phyloP scores from a whole-genome alignment of 2,797 vertebrate genomes.

The Geotrypetes seraphini region DNA sequence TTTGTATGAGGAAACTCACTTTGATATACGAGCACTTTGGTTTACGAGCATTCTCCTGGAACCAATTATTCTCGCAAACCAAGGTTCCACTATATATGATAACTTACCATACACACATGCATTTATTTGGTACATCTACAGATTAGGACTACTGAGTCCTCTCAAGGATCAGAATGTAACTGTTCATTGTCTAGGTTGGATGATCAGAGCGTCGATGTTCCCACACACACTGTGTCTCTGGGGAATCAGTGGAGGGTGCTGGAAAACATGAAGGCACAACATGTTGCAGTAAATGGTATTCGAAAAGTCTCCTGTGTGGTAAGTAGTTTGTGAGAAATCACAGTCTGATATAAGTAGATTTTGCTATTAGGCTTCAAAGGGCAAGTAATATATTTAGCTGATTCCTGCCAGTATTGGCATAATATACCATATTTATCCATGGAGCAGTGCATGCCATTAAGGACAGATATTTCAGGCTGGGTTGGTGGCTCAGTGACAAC shows the following conservation, averaged over 20 bases:
- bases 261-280: slow-evolving; percentile 95
- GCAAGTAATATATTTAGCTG: neutral
- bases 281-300: slow-evolving; percentile 87
- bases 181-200: slow-evolving; percentile 60
- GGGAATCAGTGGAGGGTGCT: slow-evolving; percentile 87
- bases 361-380: neutral
- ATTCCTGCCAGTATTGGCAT: no score
- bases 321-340: slow-evolving; percentile 36
- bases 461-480: neutral
- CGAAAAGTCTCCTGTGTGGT: slow-evolving; percentile 96
- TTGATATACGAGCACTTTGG: no score
- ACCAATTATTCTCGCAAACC: no score
- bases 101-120: no score
- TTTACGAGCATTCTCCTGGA: no score
- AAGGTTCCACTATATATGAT: no score
- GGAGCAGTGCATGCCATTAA: neutral
- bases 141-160: no score
- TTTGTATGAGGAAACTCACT: no score
- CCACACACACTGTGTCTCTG: slow-evolving; percentile 57
- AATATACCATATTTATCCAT: no score
- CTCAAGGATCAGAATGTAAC: no score
- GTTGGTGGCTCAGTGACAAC: neutral
- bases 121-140: no score
- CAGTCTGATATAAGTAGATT: neutral
- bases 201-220: slow-evolving; percentile 62